Evolutionary conservation across 2,797 vertebrate genomes (phyloP).

Genomic region (Crax fasciolata): DNA sequence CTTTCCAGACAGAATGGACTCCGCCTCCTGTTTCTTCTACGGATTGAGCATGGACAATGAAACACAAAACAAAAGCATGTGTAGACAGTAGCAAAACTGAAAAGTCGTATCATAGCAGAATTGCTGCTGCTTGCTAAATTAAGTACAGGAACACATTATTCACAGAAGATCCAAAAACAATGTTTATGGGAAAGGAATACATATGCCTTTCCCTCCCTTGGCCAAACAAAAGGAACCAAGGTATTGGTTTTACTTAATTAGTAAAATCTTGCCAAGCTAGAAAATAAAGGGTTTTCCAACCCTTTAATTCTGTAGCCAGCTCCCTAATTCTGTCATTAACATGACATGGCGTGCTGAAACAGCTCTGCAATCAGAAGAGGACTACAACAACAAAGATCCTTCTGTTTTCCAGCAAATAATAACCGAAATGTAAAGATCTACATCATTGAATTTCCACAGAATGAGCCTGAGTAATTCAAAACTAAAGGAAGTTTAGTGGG

Average conservation of each 20-base stretch:
- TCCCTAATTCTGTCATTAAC: background rate
- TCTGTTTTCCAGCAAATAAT: slow-evolving; percentile 28
- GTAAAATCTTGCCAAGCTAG: background rate
- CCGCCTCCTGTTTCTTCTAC: background rate
- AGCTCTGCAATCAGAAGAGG: background rate
- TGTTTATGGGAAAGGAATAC: background rate
- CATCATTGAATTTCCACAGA: slow-evolving; percentile 36
- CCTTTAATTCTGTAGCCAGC: background rate
- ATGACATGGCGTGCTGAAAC: background rate
- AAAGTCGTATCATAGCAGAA: background rate
- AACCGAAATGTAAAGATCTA: slow-evolving; percentile 23
- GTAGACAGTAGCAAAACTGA: background rate
- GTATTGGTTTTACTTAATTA: background rate
- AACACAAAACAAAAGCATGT: slow-evolving; percentile 4
- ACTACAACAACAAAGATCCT: background rate
- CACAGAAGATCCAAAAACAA: background rate
- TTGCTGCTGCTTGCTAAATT: background rate
- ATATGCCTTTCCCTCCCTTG: background rate
- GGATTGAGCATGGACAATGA: background rate
- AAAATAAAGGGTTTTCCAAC: background rate
- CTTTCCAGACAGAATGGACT: background rate
- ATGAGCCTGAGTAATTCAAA: background rate
- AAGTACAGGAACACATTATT: background rate
- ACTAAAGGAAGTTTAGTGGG: background rate
- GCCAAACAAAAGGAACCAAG: background rate